Conservation (phyloP, 2,888 invertebrate species). For the Erynnis tages region DNA sequence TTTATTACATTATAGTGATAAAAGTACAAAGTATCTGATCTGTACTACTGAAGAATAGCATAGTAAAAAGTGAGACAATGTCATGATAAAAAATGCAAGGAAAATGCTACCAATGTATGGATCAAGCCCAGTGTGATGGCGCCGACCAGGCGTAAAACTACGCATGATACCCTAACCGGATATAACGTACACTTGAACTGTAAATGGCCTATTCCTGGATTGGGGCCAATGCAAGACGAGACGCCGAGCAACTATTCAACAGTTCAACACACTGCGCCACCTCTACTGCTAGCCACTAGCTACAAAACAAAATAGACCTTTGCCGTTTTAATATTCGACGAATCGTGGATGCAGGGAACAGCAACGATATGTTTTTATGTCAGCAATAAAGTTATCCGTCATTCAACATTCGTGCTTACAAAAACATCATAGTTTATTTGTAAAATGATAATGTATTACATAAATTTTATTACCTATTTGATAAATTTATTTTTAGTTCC, state of each 20-base stretch:
- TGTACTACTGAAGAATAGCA: too few relatives aligned
- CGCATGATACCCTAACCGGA: slow-evolving; percentile 47
- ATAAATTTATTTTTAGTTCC: too few relatives aligned
- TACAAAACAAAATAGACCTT: slow-evolving; percentile 16
- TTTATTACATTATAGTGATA: too few relatives aligned
- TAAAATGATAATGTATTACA: too few relatives aligned
- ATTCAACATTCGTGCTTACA: too few relatives aligned
- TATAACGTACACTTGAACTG: slow-evolving; percentile 69
- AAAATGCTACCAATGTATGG: slow-evolving; percentile 2
- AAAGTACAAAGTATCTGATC: too few relatives aligned
- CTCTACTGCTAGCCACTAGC: neutral
- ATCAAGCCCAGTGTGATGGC: slow-evolving; percentile 32
- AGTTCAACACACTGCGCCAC: neutral
- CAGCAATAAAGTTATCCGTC: too few relatives aligned
- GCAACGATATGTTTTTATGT: too few relatives aligned
- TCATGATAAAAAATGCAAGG: neutral
- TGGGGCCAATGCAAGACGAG: slow-evolving; percentile 54
- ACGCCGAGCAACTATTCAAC: slow-evolving; percentile 35
- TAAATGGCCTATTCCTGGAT: slow-evolving; percentile 65
- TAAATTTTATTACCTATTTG: too few relatives aligned
- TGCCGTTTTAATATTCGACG: too few relatives aligned
- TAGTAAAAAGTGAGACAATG: neutral
- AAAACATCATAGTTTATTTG: too few relatives aligned
- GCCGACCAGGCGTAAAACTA: slow-evolving; percentile 44
- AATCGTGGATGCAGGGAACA: too few relatives aligned